Conservation (phyloP, 2,113 vertebrate genomes). For the Talpa occidentalis region DNA sequence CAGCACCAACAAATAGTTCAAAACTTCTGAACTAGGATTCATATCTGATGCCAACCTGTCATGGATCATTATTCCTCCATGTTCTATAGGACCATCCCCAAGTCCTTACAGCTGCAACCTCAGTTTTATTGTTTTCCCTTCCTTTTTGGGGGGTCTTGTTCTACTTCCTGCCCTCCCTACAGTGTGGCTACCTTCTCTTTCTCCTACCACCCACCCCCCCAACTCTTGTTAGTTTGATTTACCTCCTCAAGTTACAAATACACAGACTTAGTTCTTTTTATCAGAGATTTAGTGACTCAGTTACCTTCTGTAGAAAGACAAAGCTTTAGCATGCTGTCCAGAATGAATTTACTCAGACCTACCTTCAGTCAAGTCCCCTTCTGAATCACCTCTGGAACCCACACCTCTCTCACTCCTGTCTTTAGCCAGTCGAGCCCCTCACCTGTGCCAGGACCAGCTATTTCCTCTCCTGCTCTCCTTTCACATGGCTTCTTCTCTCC, state of each 20-base stretch:
- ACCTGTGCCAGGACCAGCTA: background rate
- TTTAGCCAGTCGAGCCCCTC: background rate
- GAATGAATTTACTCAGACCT: background rate
- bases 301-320: background rate
- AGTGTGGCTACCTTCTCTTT: background rate
- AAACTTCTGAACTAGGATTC: background rate
- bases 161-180: background rate
- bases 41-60: background rate
- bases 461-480: background rate
- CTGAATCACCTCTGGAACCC: too few relatives aligned
- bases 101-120: background rate
- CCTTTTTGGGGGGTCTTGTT: background rate
- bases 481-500: too few relatives aligned
- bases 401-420: background rate
- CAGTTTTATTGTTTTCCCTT: background rate
- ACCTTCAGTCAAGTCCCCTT: fast-evolving
- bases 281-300: background rate
- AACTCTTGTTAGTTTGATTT: too few relatives aligned
- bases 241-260: background rate
- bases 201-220: background rate
- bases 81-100: background rate
- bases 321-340: background rate
- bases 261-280: background rate
- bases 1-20: background rate
- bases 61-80: background rate